These are phyloP conservation scores for Oophaga sylvatica DNA, from an alignment of 2,797 vertebrate genomes.

Conservation along the genomic window DNA sequence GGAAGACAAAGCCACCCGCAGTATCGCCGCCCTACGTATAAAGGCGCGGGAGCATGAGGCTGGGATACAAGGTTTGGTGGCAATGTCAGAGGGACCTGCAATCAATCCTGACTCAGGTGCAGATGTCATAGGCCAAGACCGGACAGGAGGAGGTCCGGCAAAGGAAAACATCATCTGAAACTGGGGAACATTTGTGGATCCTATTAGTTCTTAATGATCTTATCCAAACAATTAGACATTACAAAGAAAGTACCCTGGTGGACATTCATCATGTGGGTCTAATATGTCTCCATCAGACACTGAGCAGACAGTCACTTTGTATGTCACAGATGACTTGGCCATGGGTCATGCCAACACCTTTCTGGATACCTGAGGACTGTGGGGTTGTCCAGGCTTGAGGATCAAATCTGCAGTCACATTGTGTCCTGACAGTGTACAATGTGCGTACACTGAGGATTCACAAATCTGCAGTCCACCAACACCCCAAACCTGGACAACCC, in stretches of 20 bases:
- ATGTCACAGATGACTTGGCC: too few relatives aligned
- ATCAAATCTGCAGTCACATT: too few relatives aligned
- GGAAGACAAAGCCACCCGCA: constrained; percentile 73
- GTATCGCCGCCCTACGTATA: constrained; percentile 80
- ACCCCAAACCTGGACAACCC: too few relatives aligned
- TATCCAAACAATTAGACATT: neutral
- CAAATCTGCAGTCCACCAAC: too few relatives aligned
- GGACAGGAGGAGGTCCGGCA: neutral
- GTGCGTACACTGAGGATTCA: too few relatives aligned
- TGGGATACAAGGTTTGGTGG: constrained; percentile 74
- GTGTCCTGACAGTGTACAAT: too few relatives aligned
- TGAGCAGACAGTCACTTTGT: neutral
- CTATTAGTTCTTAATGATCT: neutral
- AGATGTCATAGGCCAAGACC: neutral
- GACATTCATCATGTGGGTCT: neutral
- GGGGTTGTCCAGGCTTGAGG: too few relatives aligned
- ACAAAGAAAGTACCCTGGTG: neutral
- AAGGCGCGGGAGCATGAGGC: constrained; percentile 82
- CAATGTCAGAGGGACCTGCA: neutral
- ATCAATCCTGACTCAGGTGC: neutral
- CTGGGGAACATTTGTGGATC: neutral
- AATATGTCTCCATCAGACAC: neutral
- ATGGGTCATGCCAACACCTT: neutral
- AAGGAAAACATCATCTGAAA: too few relatives aligned
- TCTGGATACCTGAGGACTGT: neutral